These are phyloP conservation scores for Nesometra sesokonis DNA, from an alignment of 35 echinoderm and acorn worm genomes.

Conservation along the genomic window DNA sequence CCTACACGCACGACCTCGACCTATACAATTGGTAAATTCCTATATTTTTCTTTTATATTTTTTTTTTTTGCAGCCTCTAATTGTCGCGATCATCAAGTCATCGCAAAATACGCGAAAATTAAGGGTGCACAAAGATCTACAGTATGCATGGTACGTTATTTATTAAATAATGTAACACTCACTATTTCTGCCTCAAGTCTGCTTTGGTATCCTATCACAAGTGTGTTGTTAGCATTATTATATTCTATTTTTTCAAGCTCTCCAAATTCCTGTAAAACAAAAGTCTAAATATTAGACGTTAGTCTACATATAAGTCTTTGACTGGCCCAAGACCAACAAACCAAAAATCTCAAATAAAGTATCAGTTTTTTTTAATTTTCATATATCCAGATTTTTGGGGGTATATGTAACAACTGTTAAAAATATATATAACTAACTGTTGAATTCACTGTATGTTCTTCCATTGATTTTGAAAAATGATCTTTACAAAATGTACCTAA, in stretches of 20 bases:
- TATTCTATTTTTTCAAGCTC: conserved; percentile 84
- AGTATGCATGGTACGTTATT: no score
- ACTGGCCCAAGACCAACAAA: background rate
- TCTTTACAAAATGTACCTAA: no score
- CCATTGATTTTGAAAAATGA: no score
- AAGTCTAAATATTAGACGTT: background rate
- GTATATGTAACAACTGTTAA: background rate
- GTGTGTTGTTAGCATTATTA: conserved; percentile 29
- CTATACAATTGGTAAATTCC: no score
- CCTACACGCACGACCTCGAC: no score
- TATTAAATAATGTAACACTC: background rate
- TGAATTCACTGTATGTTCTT: no score
- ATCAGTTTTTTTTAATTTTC: background rate
- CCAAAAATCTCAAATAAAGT: background rate
- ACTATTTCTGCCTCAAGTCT: conserved; percentile 85
- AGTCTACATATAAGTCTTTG: background rate
- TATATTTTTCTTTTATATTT: no score
- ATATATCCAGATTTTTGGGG: background rate
- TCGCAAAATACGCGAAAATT: no score
- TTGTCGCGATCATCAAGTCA: no score
- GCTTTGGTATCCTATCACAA: conserved; percentile 65
- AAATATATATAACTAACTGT: conserved; percentile 1
- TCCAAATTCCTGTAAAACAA: conserved; percentile 51
- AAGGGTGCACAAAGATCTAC: no score
- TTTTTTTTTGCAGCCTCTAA: no score